Conservation (phyloP, 2,797 vertebrate species). For the Tiaroga cobitis region DNA sequence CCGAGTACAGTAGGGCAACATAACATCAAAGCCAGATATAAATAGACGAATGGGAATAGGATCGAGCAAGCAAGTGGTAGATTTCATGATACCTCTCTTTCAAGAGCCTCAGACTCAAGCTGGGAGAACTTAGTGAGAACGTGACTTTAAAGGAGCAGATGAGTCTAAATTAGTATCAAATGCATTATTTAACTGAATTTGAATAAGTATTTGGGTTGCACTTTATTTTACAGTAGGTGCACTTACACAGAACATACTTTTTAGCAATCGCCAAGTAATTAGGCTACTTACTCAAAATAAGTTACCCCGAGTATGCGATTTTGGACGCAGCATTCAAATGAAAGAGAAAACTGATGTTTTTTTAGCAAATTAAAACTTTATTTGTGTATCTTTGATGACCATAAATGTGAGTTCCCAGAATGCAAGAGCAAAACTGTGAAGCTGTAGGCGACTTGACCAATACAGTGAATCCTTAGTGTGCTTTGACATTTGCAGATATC, state of each 20-base stretch:
- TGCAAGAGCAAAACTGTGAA: constrained; percentile 70
- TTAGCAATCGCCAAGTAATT: no score
- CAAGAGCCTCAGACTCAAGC: background rate
- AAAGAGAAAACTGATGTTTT: background rate
- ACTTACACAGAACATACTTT: no score
- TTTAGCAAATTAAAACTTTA: constrained; percentile 70
- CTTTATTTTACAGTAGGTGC: no score
- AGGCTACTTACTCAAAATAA: background rate
- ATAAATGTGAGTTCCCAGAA: constrained; percentile 64
- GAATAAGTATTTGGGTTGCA: no score
- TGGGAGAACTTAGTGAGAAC: background rate
- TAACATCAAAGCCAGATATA: background rate
- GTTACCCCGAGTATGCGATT: background rate
- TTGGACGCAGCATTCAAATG: background rate
- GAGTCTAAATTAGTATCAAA: no score
- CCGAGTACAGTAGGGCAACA: background rate
- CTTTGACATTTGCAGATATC: constrained; percentile 59
- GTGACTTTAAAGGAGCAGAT: background rate
- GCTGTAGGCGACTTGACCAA: constrained; percentile 57
- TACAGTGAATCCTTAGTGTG: constrained; percentile 62
- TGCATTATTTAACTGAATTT: no score
- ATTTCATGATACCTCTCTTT: background rate
- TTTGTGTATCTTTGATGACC: constrained; percentile 75
- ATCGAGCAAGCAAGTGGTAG: background rate
- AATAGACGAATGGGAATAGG: background rate